Evolutionary conservation across 2,113 vertebrate genomes (phyloP), one percentile per base, ranked within the genome.

Genomic region (Aptenodytes patagonicus): DNA sequence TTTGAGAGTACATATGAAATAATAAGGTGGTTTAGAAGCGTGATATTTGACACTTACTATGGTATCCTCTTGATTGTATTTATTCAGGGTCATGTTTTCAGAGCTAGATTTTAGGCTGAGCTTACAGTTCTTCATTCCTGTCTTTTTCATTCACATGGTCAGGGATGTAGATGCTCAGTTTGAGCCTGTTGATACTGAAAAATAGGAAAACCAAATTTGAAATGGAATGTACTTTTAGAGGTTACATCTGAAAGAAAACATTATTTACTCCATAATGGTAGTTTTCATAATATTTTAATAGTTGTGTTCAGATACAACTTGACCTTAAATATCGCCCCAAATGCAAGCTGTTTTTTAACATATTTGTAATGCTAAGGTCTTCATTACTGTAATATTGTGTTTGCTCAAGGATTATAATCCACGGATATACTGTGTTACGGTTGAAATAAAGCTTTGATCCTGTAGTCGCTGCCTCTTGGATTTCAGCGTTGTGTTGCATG

Each of bases 201-300:
- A 91, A 73, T 17, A 89, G 57, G 75, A 87, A 91, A 89, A 68
- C 10, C 58, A 55, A 87, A 47, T 94, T 93, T 93, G 46, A 96
- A 95, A 76, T 52, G 14, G 57, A 87, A 89, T 88, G 68, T 90
- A 94, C 71, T 96, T 88, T 69, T 36, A 88, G 89, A 88, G 89
- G 84, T 93, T 96, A 94, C 36, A 29, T 96, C 75, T 93, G 94
- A 80, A 97, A 96, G 93, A 95, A 96, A 96, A 95, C 85, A 95
- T 89, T 90, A 71, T 93, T 91, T 94, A 66, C 42, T 93, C 91
- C 87, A 80, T 96, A 95, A 96, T 90, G 91, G 62, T 80, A 86
- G 91, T 95, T 97, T 97, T 96, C 87, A 87, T 95, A 96, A 87
- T 95, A 95, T 96, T 96, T 97, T 96, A 97, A 90, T 96, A 94